Base-by-base conservation (phyloP, 2,888 invertebrate genomes). In the Acanthosepion esculentum region DNA sequence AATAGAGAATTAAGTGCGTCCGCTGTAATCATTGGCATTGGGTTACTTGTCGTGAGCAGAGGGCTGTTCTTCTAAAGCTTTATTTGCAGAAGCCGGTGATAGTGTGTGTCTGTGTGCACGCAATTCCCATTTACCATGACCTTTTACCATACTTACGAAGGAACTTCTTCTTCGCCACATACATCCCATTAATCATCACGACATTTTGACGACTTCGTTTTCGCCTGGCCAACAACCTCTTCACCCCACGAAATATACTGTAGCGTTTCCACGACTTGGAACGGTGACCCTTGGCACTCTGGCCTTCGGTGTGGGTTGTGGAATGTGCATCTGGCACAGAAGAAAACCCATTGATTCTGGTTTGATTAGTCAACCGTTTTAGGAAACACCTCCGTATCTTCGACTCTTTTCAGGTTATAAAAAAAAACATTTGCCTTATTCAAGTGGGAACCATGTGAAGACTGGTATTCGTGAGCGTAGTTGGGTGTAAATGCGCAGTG, bases 251-350 rank as follows among this genome's bases (percentile, higher is more conserved):
- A 78, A 78, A 78, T 78, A 78, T 78, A 78, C 78, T 5, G 78
- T 78, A 78, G 78, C 78, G 78, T 78, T 78, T 78, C 78, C 78
- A 78, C 78, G n/a, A 78, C 78, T n/a, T 78, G 78, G 78, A 78
- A 78, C 33, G 18, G n/a, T 78, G n/a, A 78, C 78, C 33, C 78
- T n/a, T 78, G 78, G 78, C 78, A n/a, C 78, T n/a, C n/a, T 78
- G 78, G 78, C n/a, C 78, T n/a, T 12, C 78, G n/a, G 78, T 33
- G 15, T n/a, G 78, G 78, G 78, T 78, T 33, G 33, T 78, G n/a
- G 78, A 33, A 33, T 78, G n/a, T 78, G 78, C n/a, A n/a, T 78
- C 78, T 78, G 78, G 78, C 78, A 78, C 78, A 23, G 78, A 78
- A 78, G 78, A 78, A 78, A 78, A 78, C 78, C 78, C 78, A 78